These are phyloP conservation scores for Brachynemurus nebulosus DNA, from an alignment of 2,888 invertebrate species.

Conservation along the genomic window DNA sequence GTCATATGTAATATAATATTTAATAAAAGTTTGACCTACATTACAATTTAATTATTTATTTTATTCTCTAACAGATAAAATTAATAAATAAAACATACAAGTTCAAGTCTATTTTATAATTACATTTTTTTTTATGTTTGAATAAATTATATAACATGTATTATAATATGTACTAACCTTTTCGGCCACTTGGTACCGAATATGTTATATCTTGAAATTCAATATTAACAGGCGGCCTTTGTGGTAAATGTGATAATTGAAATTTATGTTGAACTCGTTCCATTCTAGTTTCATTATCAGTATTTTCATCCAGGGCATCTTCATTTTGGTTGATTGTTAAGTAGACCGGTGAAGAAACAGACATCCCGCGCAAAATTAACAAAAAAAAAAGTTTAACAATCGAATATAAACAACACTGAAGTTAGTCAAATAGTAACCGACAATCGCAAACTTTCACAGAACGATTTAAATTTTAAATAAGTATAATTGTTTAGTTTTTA, in stretches of 20 bases:
- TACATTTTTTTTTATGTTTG: background rate
- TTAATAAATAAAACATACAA: background rate
- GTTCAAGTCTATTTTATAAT: background rate
- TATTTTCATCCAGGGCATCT: background rate
- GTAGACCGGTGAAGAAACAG: too few species aligned
- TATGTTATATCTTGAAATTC: constrained; percentile 74
- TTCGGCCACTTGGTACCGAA: constrained; percentile 57
- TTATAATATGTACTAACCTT: constrained; percentile 32
- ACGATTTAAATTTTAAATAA: too few species aligned
- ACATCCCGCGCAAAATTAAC: too few species aligned
- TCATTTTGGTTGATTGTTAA: too few species aligned
- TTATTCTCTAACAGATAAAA: background rate
- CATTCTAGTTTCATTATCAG: background rate
- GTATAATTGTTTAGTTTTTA: too few species aligned
- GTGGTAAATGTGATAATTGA: constrained; percentile 41
- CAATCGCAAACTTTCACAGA: too few species aligned
- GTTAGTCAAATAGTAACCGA: too few species aligned
- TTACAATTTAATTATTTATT: too few species aligned
- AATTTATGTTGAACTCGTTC: background rate
- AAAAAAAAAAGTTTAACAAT: too few species aligned
- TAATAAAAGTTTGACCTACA: too few species aligned
- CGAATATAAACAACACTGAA: too few species aligned
- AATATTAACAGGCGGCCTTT: constrained; percentile 61
- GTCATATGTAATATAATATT: too few species aligned
- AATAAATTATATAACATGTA: background rate